Percentiles rank a stretch among this genome's conserved stretches.
Evolutionary conservation across 2,113 vertebrate species (phyloP).

Genomic region (Amblyornis subalaris): DNA sequence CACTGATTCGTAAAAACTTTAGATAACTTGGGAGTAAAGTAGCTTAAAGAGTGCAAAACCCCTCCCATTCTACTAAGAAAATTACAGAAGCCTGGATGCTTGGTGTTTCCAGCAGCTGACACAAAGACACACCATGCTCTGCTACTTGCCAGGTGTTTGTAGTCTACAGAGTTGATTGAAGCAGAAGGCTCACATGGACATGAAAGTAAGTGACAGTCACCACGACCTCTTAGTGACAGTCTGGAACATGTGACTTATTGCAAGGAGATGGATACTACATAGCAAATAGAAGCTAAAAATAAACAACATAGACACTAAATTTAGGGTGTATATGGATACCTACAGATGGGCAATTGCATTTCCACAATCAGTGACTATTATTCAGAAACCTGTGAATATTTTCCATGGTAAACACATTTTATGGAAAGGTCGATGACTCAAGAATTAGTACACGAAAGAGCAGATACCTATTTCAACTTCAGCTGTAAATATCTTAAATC

Average conservation of each 20-base stretch:
- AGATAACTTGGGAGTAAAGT: background rate
- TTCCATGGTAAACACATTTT: background rate
- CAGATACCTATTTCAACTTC: background rate
- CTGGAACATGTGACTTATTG: background rate
- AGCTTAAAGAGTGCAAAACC: rapidly evolving
- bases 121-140: background rate
- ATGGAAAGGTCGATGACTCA: background rate
- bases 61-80: background rate
- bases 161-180: background rate
- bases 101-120: background rate
- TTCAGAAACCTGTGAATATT: background rate
- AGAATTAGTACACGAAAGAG: background rate
- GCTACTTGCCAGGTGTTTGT: background rate
- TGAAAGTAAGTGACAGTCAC: background rate
- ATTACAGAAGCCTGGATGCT: background rate
- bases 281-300: background rate
- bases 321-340: background rate
- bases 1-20: background rate
- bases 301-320: background rate
- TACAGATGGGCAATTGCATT: background rate
- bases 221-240: background rate
- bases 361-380: background rate
- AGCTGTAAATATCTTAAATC: background rate
- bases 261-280: background rate
- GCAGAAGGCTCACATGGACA: background rate